A percentile compares a stretch with the other conserved stretches of the same genome.
phyloP scores from a whole-genome alignment of 2,797 vertebrate genomes.

The Falco biarmicus region DNA sequence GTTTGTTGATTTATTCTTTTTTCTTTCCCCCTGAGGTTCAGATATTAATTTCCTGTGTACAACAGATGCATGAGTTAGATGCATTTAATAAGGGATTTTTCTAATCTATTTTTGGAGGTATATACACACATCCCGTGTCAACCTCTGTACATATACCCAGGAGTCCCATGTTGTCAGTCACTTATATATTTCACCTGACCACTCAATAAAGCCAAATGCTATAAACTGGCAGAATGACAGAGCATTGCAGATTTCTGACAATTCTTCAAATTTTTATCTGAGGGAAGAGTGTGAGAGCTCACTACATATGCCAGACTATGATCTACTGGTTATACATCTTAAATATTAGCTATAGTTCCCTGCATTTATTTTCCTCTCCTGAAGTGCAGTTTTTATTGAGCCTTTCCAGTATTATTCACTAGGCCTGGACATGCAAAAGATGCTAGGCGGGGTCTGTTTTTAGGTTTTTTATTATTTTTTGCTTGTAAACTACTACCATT shows the following conservation, averaged over 20 bases:
- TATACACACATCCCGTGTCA: not conserved
- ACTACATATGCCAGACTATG: not conserved
- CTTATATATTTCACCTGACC: not conserved
- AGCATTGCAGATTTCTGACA: not conserved
- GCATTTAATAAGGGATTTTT: not conserved
- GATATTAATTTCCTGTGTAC: not conserved
- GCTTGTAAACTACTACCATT: not conserved
- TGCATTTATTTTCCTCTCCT: not conserved
- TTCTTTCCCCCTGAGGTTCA: rapidly evolving
- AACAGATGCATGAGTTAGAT: not conserved
- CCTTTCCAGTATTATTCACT: not conserved
- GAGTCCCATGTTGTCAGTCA: not conserved
- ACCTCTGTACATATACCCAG: not conserved
- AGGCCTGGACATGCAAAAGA: not conserved
- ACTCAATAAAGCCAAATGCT: not conserved
- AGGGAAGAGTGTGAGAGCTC: not conserved
- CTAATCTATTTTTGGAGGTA: not conserved
- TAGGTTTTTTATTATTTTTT: not conserved
- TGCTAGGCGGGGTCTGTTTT: rapidly evolving
- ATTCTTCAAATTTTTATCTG: not conserved
- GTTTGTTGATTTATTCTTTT: not conserved
- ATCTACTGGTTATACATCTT: not conserved
- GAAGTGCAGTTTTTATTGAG: not conserved
- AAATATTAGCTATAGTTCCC: not conserved
- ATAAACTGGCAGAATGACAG: not conserved